A percentile compares a stretch with the other conserved stretches of the same genome.
Evolutionary conservation across 92 coral and sea anemone species (phyloP).

Genomic region (Parazoanthus atlanticus): DNA sequence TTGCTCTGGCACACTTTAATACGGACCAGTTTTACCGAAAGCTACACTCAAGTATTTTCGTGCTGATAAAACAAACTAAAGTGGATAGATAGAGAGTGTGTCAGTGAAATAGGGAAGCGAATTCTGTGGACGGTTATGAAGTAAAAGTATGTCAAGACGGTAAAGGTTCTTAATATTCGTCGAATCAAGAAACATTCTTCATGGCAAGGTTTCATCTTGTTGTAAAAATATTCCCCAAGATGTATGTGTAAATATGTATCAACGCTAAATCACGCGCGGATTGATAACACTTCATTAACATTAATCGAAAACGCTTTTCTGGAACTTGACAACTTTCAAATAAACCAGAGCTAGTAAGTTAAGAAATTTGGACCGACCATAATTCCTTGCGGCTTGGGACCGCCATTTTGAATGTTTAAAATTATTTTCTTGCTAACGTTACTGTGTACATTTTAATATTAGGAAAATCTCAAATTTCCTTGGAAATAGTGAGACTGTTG

Average conservation of each 20-base stretch:
- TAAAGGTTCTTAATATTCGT: neutral
- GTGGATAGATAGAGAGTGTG: neutral
- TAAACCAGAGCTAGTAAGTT: neutral
- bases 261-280: neutral
- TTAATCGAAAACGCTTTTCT: neutral
- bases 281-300: neutral
- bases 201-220: constrained; percentile 13
- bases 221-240: neutral
- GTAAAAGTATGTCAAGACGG: neutral
- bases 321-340: neutral
- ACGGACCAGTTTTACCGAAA: neutral
- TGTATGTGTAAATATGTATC: neutral
- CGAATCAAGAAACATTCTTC: neutral
- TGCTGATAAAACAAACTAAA: neutral
- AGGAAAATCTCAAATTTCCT: too few relatives aligned
- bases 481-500: too few relatives aligned
- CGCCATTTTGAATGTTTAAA: neutral
- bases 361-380: neutral
- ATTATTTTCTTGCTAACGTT: neutral
- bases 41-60: neutral
- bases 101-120: neutral
- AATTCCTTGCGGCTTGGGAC: neutral
- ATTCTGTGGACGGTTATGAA: neutral
- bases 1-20: neutral
- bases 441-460: too few relatives aligned